Conservation (phyloP, 2,113 vertebrate genomes). For the Tachysurus vachellii region DNA sequence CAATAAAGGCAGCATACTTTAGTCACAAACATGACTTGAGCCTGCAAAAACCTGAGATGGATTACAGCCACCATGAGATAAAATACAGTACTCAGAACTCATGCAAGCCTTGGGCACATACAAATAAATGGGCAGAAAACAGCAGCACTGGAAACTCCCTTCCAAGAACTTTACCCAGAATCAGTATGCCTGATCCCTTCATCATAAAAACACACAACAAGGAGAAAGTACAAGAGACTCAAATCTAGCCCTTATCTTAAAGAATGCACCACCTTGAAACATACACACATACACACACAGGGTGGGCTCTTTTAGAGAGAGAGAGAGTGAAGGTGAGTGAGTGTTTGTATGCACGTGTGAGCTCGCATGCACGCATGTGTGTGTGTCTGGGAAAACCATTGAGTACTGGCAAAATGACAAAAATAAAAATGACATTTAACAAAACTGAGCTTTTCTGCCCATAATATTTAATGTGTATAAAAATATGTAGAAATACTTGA, state of each 20-base stretch:
- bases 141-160: constrained; percentile 93
- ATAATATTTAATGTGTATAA: not conserved
- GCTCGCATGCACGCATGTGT: not conserved
- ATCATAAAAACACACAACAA: constrained; percentile 93
- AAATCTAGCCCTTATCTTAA: constrained; percentile 76
- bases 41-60: constrained; percentile 70
- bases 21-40: constrained; percentile 77
- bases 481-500: not conserved
- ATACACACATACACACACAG: not conserved
- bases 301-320: not conserved
- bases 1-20: constrained; percentile 78
- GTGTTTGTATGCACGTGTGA: not conserved
- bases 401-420: not conserved
- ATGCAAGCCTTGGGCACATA: constrained; percentile 77
- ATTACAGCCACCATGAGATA: constrained; percentile 71
- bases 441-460: not conserved
- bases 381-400: not conserved
- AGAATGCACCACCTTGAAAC: constrained; percentile 20
- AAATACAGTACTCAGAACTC: constrained; percentile 75
- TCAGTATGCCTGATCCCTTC: constrained; percentile 85
- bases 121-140: constrained; percentile 91
- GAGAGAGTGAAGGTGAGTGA: not conserved
- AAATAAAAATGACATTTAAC: not conserved
- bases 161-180: constrained; percentile 86
- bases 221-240: constrained; percentile 98